Evolutionary conservation across 2,113 vertebrate species (phyloP).

Genomic region (Eidolon helvum): DNA sequence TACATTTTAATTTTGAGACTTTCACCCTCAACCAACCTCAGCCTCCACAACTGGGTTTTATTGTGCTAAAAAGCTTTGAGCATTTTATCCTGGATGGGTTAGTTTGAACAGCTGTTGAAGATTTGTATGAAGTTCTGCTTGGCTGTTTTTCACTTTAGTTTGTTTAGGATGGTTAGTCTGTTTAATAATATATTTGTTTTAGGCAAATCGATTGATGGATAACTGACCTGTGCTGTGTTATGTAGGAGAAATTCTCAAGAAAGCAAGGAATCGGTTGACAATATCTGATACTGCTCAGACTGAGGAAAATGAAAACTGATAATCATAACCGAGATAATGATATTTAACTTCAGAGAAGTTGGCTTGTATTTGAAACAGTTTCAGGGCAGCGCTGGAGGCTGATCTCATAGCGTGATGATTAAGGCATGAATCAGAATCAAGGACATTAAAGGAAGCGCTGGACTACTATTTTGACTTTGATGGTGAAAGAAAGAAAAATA

Average conservation of each 20-base stretch:
- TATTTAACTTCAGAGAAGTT: background rate
- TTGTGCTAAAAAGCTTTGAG: background rate
- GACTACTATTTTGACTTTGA: background rate
- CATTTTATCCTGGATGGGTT: background rate
- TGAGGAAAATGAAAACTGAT: background rate
- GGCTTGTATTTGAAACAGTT: background rate
- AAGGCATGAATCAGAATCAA: background rate
- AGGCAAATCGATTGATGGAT: background rate
- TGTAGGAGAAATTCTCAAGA: background rate
- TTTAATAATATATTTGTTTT: background rate
- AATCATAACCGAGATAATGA: background rate
- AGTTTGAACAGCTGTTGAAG: background rate
- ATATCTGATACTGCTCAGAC: background rate
- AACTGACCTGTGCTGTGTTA: background rate
- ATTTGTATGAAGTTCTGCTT: background rate
- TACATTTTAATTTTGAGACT: background rate
- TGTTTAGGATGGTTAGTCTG: background rate
- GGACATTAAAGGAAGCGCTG: background rate
- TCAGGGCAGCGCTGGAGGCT: background rate
- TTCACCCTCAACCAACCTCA: fast-evolving
- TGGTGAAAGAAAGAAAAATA: background rate
- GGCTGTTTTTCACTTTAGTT: background rate
- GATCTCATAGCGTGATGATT: background rate
- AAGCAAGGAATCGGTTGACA: background rate
- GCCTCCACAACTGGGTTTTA: background rate